phyloP scores from a whole-genome alignment of 2,797 vertebrate species.

The Tapirus indicus region DNA sequence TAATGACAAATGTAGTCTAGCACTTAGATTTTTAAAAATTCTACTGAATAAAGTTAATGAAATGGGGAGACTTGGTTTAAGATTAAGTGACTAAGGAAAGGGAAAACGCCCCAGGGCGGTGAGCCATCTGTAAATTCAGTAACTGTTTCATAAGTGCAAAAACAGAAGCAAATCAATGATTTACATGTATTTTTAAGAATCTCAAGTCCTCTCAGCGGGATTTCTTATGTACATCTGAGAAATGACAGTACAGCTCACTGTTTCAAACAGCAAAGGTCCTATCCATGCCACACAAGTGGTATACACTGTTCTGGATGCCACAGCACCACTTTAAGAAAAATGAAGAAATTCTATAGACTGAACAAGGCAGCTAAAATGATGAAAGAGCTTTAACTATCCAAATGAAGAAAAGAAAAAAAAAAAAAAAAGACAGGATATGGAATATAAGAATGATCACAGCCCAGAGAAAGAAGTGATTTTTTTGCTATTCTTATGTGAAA shows the following conservation, averaged over 20 bases:
- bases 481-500: background rate
- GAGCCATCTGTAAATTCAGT: background rate
- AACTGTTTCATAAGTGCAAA: background rate
- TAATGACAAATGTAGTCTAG: background rate
- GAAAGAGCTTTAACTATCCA: background rate
- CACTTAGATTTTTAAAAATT: background rate
- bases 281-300: background rate
- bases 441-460: background rate
- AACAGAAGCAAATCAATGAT: conserved; percentile 30
- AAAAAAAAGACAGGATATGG: background rate
- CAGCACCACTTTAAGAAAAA: background rate
- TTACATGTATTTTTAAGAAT: background rate
- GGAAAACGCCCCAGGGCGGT: background rate
- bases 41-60: background rate
- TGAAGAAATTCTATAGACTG: background rate
- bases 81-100: background rate
- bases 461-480: background rate
- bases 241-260: background rate
- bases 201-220: background rate
- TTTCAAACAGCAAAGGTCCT: background rate
- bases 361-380: background rate
- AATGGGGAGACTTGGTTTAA: conserved; percentile 20
- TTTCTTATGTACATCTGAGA: background rate
- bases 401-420: background rate
- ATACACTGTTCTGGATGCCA: background rate